Percentiles rank a stretch among this genome's conserved stretches.
phyloP scores from a whole-genome alignment of 2,888 invertebrate species.

The Dicyrtomina minuta region DNA sequence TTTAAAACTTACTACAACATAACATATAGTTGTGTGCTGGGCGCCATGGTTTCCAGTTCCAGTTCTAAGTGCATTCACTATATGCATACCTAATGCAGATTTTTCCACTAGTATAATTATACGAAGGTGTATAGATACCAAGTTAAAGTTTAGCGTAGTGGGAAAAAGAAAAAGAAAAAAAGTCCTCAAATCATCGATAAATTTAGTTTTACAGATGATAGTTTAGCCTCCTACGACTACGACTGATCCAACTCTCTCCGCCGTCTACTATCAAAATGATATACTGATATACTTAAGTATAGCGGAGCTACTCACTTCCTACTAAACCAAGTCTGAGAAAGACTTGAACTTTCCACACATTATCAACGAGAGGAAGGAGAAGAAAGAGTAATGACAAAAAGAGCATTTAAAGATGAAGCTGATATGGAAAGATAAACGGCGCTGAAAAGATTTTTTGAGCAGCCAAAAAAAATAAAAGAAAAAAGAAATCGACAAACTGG shows the following conservation, averaged over 20 bases:
- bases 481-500: slow-evolving; percentile 16
- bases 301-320: too few relatives aligned
- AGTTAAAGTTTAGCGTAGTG: too few relatives aligned
- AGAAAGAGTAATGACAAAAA: slow-evolving; percentile 24
- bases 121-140: too few relatives aligned
- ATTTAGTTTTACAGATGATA: neutral
- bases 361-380: slow-evolving; percentile 28
- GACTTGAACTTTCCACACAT: slow-evolving; percentile 22
- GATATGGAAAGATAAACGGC: slow-evolving; percentile 36
- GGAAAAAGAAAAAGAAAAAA: slow-evolving; percentile 1
- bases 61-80: too few relatives aligned
- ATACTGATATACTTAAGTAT: too few relatives aligned
- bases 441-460: slow-evolving; percentile 13
- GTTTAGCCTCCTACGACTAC: too few relatives aligned
- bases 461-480: neutral
- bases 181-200: neutral
- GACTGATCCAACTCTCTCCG: neutral
- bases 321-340: neutral
- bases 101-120: too few relatives aligned
- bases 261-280: too few relatives aligned
- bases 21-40: too few relatives aligned
- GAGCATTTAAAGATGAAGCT: slow-evolving; percentile 40
- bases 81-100: too few relatives aligned
- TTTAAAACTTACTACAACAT: too few relatives aligned
- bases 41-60: too few relatives aligned